phyloP scores from a whole-genome alignment of 2,888 invertebrate genomes.

The Caenorhabditis sulstoni region DNA sequence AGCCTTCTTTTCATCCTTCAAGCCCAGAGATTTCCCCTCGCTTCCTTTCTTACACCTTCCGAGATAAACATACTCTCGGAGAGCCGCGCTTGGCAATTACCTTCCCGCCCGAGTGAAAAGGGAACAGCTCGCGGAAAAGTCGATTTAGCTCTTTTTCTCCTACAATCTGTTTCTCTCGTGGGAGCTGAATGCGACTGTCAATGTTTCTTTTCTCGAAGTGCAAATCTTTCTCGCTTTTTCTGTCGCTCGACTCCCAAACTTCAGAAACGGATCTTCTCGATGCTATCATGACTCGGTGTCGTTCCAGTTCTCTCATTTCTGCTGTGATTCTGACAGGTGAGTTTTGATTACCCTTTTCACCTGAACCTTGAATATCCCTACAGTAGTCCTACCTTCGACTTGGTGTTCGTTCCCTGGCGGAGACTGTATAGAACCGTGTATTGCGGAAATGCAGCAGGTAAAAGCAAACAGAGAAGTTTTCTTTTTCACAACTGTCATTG shows the following conservation, averaged over 20 bases:
- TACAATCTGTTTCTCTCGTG: slow-evolving; percentile 19
- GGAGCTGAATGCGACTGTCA: slow-evolving; percentile 2
- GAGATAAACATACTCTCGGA: slow-evolving; percentile 29
- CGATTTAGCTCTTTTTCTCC: slow-evolving; percentile 29
- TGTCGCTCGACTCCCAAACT: not conserved
- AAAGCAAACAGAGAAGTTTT: slow-evolving; percentile 9
- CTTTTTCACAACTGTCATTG: slow-evolving; percentile 1
- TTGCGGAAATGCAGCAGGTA: slow-evolving; percentile 71
- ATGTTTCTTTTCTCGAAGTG: slow-evolving; percentile 1
- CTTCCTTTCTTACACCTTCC: slow-evolving; percentile 28
- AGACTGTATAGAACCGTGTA: slow-evolving; percentile 69
- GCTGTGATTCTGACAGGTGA: slow-evolving; percentile 20
- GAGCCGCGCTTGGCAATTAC: slow-evolving; percentile 33
- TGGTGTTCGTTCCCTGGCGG: slow-evolving; percentile 61
- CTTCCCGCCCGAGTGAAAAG: slow-evolving; percentile 6
- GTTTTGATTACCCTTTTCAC: not conserved
- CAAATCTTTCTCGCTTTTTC: not conserved
- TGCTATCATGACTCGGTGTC: slow-evolving; percentile 29
- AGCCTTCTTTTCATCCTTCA: not conserved
- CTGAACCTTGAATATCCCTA: slow-evolving; percentile 2
- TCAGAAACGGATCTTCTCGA: slow-evolving; percentile 10
- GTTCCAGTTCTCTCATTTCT: not conserved
- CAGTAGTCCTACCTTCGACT: slow-evolving; percentile 11
- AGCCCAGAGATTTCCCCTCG: slow-evolving; percentile 13
- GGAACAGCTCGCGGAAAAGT: slow-evolving; percentile 2